These are phyloP conservation scores for Lagopus muta DNA, from an alignment of 2,113 vertebrate species.

Conservation along the genomic window DNA sequence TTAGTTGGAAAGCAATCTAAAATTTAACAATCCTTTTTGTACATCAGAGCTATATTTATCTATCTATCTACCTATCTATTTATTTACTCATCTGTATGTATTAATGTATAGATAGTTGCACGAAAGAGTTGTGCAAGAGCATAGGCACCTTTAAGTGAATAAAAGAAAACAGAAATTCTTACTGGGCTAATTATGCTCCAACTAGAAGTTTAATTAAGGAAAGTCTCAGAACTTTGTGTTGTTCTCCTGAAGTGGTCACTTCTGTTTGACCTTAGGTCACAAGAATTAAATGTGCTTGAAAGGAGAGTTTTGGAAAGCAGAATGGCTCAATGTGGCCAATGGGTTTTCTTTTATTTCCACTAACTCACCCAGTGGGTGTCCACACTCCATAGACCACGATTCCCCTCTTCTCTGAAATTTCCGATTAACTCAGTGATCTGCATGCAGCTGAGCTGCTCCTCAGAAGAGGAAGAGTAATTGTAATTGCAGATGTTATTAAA, in stretches of 20 bases:
- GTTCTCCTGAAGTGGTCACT: neutral
- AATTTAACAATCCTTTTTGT: neutral
- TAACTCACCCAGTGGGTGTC: neutral
- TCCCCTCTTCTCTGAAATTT: neutral
- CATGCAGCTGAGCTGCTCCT: slow-evolving; percentile 48
- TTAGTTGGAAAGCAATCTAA: neutral
- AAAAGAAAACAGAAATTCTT: neutral
- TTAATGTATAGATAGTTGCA: neutral
- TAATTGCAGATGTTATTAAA: slow-evolving; percentile 76
- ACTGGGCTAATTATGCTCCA: neutral
- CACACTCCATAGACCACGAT: neutral
- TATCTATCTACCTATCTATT: too few relatives aligned
- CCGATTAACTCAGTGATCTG: neutral
- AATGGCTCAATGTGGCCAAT: neutral
- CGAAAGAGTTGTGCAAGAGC: neutral
- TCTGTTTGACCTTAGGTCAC: neutral
- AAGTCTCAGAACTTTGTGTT: neutral
- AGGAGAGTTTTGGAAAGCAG: neutral
- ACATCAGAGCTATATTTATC: neutral
- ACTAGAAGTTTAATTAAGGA: neutral
- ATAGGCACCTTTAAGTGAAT: neutral
- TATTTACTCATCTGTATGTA: neutral
- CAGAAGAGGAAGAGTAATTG: slow-evolving; percentile 51
- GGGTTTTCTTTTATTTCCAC: neutral
- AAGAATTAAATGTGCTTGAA: neutral